phyloP scores from a whole-genome alignment of 1,140 invertebrate genomes.

The Drosophila nasuta region DNA sequence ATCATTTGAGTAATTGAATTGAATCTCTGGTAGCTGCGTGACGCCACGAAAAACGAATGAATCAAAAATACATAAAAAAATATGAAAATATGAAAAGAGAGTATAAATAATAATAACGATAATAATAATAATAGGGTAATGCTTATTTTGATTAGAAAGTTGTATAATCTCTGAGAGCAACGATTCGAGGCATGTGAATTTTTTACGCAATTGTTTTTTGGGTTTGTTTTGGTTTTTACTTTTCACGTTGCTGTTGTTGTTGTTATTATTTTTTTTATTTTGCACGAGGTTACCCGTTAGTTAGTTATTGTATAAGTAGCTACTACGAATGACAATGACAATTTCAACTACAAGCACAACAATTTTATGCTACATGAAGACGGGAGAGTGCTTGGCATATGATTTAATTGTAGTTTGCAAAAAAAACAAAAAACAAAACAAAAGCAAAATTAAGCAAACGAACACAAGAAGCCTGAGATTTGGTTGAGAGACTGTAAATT shows the following conservation, averaged over 20 bases:
- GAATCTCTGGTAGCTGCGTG: conserved; percentile 41
- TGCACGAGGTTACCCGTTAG: conserved; percentile 55
- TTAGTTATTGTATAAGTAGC: conserved; percentile 75
- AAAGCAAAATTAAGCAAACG: conserved; percentile 21
- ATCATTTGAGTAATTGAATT: conserved; percentile 65
- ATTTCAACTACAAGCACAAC: conserved; percentile 37
- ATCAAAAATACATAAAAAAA: conserved; percentile 7
- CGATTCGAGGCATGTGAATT: conserved; percentile 74
- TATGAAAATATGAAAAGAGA: conserved; percentile 36
- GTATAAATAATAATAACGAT: conserved; percentile 12
- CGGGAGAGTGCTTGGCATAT: conserved; percentile 54
- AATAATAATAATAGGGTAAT: conserved; percentile 70
- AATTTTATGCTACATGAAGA: conserved; percentile 66
- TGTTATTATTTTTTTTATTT: conserved; percentile 52
- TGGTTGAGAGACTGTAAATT: conserved; percentile 23
- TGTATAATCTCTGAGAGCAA: conserved; percentile 67
- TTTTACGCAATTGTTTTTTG: conserved; percentile 80
- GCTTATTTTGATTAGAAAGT: conserved; percentile 78
- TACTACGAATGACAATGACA: conserved; percentile 3
- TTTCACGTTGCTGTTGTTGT: conserved; percentile 61
- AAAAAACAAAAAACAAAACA: conserved; percentile 20
- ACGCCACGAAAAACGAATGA: conserved; percentile 46
- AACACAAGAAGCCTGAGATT: conserved; percentile 22
- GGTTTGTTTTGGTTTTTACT: conserved; percentile 4
- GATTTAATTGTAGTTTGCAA: conserved; percentile 72